Base-by-base conservation (phyloP, 2,113 vertebrate species). In the Dipodomys merriami region DNA sequence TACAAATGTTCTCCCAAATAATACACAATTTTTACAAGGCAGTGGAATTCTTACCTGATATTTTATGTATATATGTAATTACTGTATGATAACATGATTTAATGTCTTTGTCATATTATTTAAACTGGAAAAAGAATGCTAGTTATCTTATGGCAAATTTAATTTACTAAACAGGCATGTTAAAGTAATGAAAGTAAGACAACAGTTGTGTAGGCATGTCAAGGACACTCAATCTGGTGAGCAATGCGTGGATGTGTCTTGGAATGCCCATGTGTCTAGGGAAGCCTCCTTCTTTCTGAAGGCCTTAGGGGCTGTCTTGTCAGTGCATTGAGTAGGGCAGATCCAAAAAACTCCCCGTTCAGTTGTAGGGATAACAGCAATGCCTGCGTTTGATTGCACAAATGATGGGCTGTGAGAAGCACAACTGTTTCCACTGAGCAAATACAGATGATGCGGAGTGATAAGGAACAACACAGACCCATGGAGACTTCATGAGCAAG, bases 341-440 rank as follows among this genome's bases (percentile, higher is more conserved):
- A 3, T 11, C 20, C 49, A 27, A 7, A n/a, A 57, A 25, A 0
- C 7, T 39, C 27, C 7, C 10, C 8, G 0, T 30, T 16, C 7
- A 46, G 15, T 74, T 53, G 22, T 39, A 1, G 22, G 44, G 20
- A 1, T 30, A n/a, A 30, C 9, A n/a, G 57, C 4, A 81, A 44
- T 11, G 2, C 3, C 33, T 71, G 30, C 44, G 4, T 49, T 35
- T 39, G 30, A 33, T 2, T 15, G 35, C 44, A 20, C 39, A 22
- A 20, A 33, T n/a, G 30, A 3, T 3, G 13, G 20, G 15, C 1
- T 7, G 0, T 25, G 35, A 65, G 13, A 4, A 27, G 9, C 0
- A 22, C 4, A 33, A 5, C 35, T 93, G 60, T 39, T 53, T 80
- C 49, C 22, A 27, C 35, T 72, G 10, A 6, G 53, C 6, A 35